A percentile compares a stretch with the other conserved stretches of the same genome.
These are phyloP conservation scores for Ctenodactylus gundi DNA, from an alignment of 2,113 vertebrate species.

Conservation along the genomic window DNA sequence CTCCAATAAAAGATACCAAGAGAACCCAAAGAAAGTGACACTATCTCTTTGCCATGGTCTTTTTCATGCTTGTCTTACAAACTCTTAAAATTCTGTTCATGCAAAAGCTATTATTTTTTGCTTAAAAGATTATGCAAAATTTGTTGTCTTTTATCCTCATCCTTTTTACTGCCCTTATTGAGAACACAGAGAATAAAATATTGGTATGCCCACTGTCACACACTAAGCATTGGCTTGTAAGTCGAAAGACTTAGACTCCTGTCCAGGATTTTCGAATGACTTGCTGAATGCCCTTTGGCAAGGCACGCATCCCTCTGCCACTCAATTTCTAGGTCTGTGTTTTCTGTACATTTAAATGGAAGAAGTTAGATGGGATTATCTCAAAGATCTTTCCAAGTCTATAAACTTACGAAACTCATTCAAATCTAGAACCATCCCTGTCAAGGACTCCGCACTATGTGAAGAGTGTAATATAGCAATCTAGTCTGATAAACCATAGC, in stretches of 20 bases:
- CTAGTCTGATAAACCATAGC: neutral
- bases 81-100: neutral
- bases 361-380: neutral
- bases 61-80: neutral
- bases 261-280: neutral
- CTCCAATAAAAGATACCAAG: neutral
- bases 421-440: neutral
- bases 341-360: conserved; percentile 7
- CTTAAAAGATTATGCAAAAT: neutral
- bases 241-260: neutral
- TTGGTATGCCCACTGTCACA: neutral
- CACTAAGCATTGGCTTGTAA: neutral
- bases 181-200: conserved; percentile 33
- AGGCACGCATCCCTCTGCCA: neutral
- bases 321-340: conserved; percentile 13
- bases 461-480: neutral
- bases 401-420: neutral
- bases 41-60: neutral
- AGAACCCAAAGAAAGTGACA: neutral
- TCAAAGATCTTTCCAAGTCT: conserved; percentile 1
- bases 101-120: neutral
- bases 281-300: neutral
- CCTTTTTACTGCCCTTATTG: neutral
- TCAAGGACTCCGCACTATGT: conserved; percentile 17
- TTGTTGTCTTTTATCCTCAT: conserved; percentile 6